Evolutionary conservation across 2,888 invertebrate species (phyloP).

Genomic region (Plebejus anna): DNA sequence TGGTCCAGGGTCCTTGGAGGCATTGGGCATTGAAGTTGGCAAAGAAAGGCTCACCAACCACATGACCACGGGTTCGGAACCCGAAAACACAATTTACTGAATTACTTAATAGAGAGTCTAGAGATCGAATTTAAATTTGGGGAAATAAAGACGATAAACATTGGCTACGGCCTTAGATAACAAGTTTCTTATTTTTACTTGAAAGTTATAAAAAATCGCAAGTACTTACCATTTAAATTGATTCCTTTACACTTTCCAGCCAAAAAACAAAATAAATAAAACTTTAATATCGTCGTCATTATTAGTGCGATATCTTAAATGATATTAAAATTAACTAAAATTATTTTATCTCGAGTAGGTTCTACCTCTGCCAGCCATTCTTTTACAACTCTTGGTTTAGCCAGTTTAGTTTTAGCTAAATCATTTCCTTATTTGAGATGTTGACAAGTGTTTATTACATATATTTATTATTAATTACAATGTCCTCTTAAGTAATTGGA

Average conservation of each 20-base stretch:
- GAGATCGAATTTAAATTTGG: too few relatives aligned
- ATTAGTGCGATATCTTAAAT: background rate
- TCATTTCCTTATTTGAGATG: background rate
- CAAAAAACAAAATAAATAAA: conserved; percentile 34
- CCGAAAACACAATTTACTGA: too few relatives aligned
- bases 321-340: background rate
- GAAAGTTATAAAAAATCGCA: background rate
- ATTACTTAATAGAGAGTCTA: too few relatives aligned
- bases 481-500: conserved; percentile 7
- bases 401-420: background rate
- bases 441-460: background rate
- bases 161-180: background rate
- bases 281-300: conserved; percentile 31
- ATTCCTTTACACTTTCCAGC: conserved; percentile 40
- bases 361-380: background rate
- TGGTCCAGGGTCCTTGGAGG: too few relatives aligned
- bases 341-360: background rate
- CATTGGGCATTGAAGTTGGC: too few relatives aligned
- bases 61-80: too few relatives aligned
- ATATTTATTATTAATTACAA: conserved; percentile 14
- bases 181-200: background rate
- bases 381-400: background rate
- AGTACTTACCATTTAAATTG: conserved; percentile 47
- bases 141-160: too few relatives aligned
- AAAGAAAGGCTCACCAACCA: too few relatives aligned